Evolutionary conservation across 2,797 vertebrate genomes (phyloP).

Genomic region (Channa striata): DNA sequence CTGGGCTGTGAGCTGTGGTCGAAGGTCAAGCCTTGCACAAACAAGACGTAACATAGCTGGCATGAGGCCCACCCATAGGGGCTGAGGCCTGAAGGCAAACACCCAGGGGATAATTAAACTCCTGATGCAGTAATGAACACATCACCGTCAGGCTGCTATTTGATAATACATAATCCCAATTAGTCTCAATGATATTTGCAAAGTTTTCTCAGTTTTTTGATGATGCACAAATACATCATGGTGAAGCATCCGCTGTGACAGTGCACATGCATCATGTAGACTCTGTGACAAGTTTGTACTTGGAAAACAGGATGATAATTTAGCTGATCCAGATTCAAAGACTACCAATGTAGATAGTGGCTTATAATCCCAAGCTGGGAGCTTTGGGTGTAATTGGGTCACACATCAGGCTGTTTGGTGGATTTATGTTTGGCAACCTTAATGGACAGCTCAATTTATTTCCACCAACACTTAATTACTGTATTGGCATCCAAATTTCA

Average conservation of each 20-base stretch:
- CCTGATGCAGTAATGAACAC: slow-evolving; percentile 65
- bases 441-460: slow-evolving; percentile 42
- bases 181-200: slow-evolving; percentile 21
- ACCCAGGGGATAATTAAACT: slow-evolving; percentile 75
- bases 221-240: too few species aligned
- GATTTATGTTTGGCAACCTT: slow-evolving; percentile 6
- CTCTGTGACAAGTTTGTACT: not conserved
- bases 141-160: slow-evolving; percentile 42
- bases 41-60: slow-evolving; percentile 70
- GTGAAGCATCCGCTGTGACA: too few species aligned
- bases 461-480: slow-evolving; percentile 17
- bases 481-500: slow-evolving; percentile 20
- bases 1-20: slow-evolving; percentile 48
- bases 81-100: slow-evolving; percentile 64
- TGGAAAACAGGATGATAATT: slow-evolving; percentile 20
- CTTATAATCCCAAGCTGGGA: slow-evolving; percentile 27
- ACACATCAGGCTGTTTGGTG: slow-evolving; percentile 45
- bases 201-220: slow-evolving; percentile 7
- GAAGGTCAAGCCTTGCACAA: slow-evolving; percentile 69
- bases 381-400: slow-evolving; percentile 53
- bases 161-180: slow-evolving; percentile 53
- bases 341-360: slow-evolving; percentile 14
- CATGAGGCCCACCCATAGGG: slow-evolving; percentile 73
- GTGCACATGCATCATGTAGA: too few species aligned
- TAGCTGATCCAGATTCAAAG: slow-evolving; percentile 9